Percentiles rank a stretch among this genome's conserved stretches.
Evolutionary conservation across 2,797 vertebrate species (phyloP).

Genomic region (Bryconaethiops microstoma): DNA sequence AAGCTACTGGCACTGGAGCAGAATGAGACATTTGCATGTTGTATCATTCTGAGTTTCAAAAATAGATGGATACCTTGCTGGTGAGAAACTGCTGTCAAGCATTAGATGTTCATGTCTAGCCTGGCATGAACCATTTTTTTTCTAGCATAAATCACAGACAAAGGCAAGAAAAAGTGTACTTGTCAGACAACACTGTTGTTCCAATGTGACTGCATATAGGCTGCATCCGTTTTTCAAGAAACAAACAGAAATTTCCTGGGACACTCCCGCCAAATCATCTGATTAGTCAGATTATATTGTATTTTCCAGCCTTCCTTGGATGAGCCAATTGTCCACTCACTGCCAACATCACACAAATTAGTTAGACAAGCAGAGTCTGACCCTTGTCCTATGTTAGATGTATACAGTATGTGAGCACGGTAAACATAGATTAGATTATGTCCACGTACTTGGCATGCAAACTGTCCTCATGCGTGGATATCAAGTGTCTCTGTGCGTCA

Average conservation of each 20-base stretch:
- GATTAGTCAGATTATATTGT: neutral
- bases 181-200: too few relatives aligned
- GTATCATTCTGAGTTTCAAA: neutral
- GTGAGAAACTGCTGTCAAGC: too few relatives aligned
- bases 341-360: neutral
- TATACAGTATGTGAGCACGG: neutral
- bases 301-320: neutral
- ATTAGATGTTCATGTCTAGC: neutral
- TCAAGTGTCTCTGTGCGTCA: constrained; percentile 35
- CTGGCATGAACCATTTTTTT: neutral
- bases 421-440: constrained; percentile 25
- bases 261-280: too few relatives aligned
- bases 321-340: neutral
- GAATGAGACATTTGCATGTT: neutral
- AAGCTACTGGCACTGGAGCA: neutral
- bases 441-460: constrained; percentile 4
- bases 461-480: constrained; percentile 13
- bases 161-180: neutral
- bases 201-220: too few relatives aligned
- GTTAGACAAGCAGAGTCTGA: neutral
- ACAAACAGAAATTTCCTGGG: too few relatives aligned
- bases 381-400: neutral
- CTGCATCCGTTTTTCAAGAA: too few relatives aligned
- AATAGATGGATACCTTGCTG: too few relatives aligned
- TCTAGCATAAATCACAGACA: constrained; percentile 4